These are phyloP conservation scores for Mus minutoides DNA, from an alignment of 2,797 vertebrate genomes.

Conservation along the genomic window DNA sequence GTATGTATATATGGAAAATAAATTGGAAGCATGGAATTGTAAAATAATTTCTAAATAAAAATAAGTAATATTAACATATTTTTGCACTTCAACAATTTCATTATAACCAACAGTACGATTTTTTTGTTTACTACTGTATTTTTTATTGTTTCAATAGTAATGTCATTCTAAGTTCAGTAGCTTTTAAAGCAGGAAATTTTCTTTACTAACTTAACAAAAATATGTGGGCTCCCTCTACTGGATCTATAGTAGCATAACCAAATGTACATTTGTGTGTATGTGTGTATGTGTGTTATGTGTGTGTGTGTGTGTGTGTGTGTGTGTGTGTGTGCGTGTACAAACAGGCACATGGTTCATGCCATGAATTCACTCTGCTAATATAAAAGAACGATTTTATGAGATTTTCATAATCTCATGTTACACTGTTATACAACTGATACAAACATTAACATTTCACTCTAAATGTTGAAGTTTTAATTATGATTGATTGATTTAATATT, in stretches of 20 bases:
- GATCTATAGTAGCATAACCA: constrained; percentile 60
- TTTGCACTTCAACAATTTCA: constrained; percentile 25
- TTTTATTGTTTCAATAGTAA: constrained; percentile 54
- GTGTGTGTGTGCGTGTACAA: neutral
- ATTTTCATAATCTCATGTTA: neutral
- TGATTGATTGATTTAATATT: constrained; percentile 4
- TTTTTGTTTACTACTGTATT: neutral
- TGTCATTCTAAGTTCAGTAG: constrained; percentile 18
- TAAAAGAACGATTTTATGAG: constrained; percentile 48
- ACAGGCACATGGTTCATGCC: neutral
- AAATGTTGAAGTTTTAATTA: constrained; percentile 20
- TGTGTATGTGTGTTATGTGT: neutral
- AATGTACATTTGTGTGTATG: neutral
- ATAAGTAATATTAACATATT: neutral
- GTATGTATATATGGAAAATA: neutral
- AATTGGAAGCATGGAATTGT: neutral
- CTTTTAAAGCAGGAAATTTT: constrained; percentile 61
- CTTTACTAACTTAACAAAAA: constrained; percentile 56
- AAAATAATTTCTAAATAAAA: constrained; percentile 50
- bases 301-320: neutral
- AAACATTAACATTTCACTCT: constrained; percentile 37
- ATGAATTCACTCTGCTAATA: constrained; percentile 34
- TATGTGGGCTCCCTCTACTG: constrained; percentile 87
- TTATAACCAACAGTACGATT: neutral
- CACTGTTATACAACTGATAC: neutral